phyloP scores from a whole-genome alignment of 1,140 invertebrate species.

The Ctenoplectra terminalis region DNA sequence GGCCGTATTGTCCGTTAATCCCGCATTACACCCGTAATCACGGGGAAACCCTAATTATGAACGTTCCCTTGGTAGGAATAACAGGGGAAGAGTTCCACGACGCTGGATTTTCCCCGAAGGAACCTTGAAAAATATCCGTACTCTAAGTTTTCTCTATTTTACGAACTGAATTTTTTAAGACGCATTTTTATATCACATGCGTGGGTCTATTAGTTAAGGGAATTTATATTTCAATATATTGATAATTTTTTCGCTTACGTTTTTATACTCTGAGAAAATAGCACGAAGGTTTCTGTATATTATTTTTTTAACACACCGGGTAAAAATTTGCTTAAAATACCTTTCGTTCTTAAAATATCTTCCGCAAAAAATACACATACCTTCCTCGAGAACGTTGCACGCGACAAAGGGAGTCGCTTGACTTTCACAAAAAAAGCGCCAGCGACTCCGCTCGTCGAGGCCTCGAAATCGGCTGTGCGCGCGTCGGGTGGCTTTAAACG shows the following conservation, averaged over 20 bases:
- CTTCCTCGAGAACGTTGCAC: background rate
- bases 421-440: slow-evolving; percentile 47
- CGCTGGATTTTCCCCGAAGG: background rate
- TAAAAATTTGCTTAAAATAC: too few species aligned
- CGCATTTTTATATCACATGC: too few species aligned
- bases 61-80: background rate
- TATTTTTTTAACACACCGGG: too few species aligned
- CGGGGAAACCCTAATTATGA: slow-evolving; percentile 44
- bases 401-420: slow-evolving; percentile 27
- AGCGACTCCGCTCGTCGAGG: slow-evolving; percentile 15
- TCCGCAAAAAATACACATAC: background rate
- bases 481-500: slow-evolving; percentile 60
- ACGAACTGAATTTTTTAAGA: too few species aligned
- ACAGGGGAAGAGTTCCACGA: background rate
- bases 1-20: slow-evolving; percentile 52
- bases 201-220: too few species aligned
- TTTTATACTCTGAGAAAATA: too few species aligned
- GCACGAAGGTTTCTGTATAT: too few species aligned
- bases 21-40: slow-evolving; percentile 33
- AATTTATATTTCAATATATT: too few species aligned
- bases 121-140: too few species aligned
- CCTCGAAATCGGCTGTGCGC: slow-evolving; percentile 55
- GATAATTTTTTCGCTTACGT: too few species aligned
- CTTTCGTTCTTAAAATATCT: background rate
- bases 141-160: too few species aligned